phyloP scores from a whole-genome alignment of 2,888 invertebrate species.

The Leucoma salicis region DNA sequence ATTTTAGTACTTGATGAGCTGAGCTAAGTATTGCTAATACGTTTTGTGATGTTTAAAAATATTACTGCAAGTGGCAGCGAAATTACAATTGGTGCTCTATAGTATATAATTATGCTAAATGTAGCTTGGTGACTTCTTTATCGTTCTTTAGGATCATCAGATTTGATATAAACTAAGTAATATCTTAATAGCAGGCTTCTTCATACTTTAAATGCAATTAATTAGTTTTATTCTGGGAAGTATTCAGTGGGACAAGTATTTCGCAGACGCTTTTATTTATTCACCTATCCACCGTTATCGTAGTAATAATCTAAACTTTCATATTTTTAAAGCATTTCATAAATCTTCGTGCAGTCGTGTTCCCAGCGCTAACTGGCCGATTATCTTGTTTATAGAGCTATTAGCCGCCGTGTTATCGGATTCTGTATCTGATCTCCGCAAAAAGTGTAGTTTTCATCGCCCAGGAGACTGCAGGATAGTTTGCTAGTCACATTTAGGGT shows the following conservation, averaged over 20 bases:
- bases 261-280: slow-evolving; percentile 15
- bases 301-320: slow-evolving; percentile 30
- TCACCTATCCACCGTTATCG: slow-evolving; percentile 29
- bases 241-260: slow-evolving; percentile 12
- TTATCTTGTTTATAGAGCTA: slow-evolving; percentile 78
- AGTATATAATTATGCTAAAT: no score
- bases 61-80: no score
- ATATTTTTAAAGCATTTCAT: slow-evolving; percentile 44
- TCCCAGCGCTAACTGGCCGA: slow-evolving; percentile 67
- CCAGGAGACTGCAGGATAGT: slow-evolving; percentile 36
- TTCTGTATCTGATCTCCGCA: slow-evolving; percentile 66
- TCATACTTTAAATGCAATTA: background rate
- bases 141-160: no score
- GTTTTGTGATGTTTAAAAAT: no score
- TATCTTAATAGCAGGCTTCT: no score
- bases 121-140: no score
- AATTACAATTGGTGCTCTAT: no score
- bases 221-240: slow-evolving; percentile 18
- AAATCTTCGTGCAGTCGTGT: slow-evolving; percentile 42
- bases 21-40: no score
- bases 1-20: no score
- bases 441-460: slow-evolving; percentile 75
- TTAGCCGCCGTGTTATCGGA: slow-evolving; percentile 68
- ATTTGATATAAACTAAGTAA: no score
- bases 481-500: slow-evolving; percentile 37